Percentiles rank a stretch among this genome's conserved stretches.
phyloP scores from a whole-genome alignment of 1,140 invertebrate genomes.

The Drosophila setifemur region DNA sequence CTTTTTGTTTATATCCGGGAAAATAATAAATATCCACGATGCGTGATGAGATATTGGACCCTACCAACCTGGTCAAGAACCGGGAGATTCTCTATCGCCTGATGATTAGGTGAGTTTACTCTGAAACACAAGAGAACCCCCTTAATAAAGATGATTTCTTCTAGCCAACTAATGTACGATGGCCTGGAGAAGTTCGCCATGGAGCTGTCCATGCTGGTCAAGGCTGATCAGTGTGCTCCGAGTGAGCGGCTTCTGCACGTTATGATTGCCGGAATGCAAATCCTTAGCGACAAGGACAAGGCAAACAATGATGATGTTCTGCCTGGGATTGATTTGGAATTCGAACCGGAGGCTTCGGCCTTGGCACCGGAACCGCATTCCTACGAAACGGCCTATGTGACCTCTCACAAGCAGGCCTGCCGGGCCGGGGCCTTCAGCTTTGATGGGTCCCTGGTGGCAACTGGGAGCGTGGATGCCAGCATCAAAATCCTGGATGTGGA shows the following conservation, averaged over 20 bases:
- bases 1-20: conserved; percentile 10
- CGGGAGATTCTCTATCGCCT: conserved; percentile 92
- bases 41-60: conserved; percentile 87
- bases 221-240: conserved; percentile 96
- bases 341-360: conserved; percentile 95
- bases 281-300: conserved; percentile 89
- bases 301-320: conserved; percentile 89
- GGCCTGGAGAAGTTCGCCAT: conserved; percentile 95
- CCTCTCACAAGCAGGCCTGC: conserved; percentile 98
- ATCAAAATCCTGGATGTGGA: conserved; percentile 99
- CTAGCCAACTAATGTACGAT: conserved; percentile 95
- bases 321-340: conserved; percentile 95
- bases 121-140: neutral
- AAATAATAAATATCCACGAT: conserved; percentile 58
- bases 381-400: conserved; percentile 99
- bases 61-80: conserved; percentile 90
- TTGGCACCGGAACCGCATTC: conserved; percentile 96
- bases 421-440: conserved; percentile 96
- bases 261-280: conserved; percentile 92
- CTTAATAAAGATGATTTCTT: conserved; percentile 61
- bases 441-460: conserved; percentile 98
- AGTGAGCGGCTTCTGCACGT: conserved; percentile 95
- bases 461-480: conserved; percentile 98
- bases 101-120: conserved; percentile 89
- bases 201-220: conserved; percentile 90